Evolutionary conservation across 1,140 invertebrate species (phyloP).

Genomic region (Brachionus rotundiformis): DNA sequence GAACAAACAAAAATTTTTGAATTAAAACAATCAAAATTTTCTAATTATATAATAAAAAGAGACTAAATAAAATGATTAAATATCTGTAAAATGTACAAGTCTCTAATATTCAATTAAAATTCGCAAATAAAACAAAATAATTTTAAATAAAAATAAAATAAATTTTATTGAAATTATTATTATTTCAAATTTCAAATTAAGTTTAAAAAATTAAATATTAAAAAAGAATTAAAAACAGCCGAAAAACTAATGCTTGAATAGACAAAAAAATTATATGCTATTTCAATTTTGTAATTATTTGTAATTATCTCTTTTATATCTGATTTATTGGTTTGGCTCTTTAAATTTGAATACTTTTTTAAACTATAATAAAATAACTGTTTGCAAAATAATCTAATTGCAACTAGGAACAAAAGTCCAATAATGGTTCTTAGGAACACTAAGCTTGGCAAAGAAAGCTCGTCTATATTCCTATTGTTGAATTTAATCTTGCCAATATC

Average conservation of each 20-base stretch:
- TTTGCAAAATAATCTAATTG: neutral
- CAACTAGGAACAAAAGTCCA: neutral
- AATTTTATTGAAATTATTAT: neutral
- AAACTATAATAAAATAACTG: neutral
- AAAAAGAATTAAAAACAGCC: constrained; percentile 8
- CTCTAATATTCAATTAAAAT: too few species aligned
- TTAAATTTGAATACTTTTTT: neutral
- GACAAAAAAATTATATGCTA: constrained; percentile 22
- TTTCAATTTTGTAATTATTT: constrained; percentile 34
- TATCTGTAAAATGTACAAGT: too few species aligned
- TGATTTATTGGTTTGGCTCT: neutral
- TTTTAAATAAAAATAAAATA: neutral
- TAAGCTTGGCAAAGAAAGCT: neutral
- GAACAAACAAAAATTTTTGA: too few species aligned
- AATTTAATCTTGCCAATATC: neutral
- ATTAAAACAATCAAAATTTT: too few species aligned
- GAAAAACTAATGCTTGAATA: constrained; percentile 39
- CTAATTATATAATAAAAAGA: too few species aligned
- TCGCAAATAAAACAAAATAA: too few species aligned
- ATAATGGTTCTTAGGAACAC: neutral
- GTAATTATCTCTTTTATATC: constrained; percentile 5
- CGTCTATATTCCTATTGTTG: neutral
- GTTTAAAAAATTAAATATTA: neutral
- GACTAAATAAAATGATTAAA: too few species aligned
- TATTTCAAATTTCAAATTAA: neutral